Evolutionary conservation across 2,797 vertebrate species (phyloP).

Genomic region (Pseudochaenichthys georgianus): DNA sequence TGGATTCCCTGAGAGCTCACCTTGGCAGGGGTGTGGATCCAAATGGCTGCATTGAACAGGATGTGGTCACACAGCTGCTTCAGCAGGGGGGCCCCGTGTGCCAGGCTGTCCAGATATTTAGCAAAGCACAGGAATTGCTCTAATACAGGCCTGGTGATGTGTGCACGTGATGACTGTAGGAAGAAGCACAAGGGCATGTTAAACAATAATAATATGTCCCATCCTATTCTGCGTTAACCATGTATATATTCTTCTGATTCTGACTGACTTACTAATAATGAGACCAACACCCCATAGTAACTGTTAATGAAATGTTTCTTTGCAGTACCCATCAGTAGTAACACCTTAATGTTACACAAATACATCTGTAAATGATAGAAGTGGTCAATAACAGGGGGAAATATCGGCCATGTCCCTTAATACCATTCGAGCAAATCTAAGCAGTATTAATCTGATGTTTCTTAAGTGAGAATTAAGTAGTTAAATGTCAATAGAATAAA

Average conservation of each 20-base stretch:
- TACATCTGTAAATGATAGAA: too few species aligned
- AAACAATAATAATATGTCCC: neutral
- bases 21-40: slow-evolving; percentile 89
- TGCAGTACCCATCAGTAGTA: too few species aligned
- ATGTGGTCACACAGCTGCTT: slow-evolving; percentile 92
- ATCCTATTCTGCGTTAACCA: neutral
- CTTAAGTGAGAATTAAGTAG: too few species aligned
- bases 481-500: too few species aligned
- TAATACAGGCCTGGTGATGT: slow-evolving; percentile 95
- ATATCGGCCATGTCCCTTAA: too few species aligned
- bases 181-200: slow-evolving; percentile 28
- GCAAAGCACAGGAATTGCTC: slow-evolving; percentile 98
- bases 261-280: too few species aligned
- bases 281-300: too few species aligned
- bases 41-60: slow-evolving; percentile 90
- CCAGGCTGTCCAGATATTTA: slow-evolving; percentile 96
- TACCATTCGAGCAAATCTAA: too few species aligned
- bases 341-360: too few species aligned
- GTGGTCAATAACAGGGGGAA: too few species aligned
- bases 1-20: slow-evolving; percentile 66
- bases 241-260: neutral
- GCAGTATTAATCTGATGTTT: too few species aligned
- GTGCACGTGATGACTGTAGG: slow-evolving; percentile 92
- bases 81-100: slow-evolving; percentile 94
- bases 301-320: too few species aligned